These are phyloP conservation scores for Callinectes sapidus DNA, from an alignment of 2,888 invertebrate species.

Conservation along the genomic window DNA sequence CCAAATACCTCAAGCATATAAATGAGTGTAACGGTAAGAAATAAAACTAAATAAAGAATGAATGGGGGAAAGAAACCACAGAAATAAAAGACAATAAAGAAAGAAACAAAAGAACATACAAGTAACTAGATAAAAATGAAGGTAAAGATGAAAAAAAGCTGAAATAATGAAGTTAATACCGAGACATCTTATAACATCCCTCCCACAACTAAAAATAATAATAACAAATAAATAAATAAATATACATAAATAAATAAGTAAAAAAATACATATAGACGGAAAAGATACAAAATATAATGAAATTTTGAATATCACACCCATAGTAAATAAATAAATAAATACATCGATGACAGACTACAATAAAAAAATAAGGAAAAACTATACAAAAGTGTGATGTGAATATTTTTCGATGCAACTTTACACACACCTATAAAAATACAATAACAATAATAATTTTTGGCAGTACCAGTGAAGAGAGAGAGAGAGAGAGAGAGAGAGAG, in stretches of 20 bases:
- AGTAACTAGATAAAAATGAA: too few relatives aligned
- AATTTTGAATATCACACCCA: neutral
- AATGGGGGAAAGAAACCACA: too few relatives aligned
- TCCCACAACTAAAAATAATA: too few relatives aligned
- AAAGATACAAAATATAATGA: neutral
- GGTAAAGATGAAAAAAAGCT: too few relatives aligned
- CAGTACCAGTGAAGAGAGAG: neutral
- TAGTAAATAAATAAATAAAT: neutral
- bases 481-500: slow-evolving; percentile 1
- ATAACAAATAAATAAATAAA: slow-evolving; percentile 1
- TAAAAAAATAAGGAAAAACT: neutral
- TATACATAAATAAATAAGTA: neutral
- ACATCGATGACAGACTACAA: neutral
- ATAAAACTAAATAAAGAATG: too few relatives aligned
- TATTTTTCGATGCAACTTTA: too few relatives aligned
- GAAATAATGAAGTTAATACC: too few relatives aligned
- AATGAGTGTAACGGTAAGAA: too few relatives aligned
- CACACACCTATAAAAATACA: too few relatives aligned
- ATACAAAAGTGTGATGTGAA: too few relatives aligned
- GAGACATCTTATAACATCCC: too few relatives aligned
- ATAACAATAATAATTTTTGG: neutral
- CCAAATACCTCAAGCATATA: too few relatives aligned
- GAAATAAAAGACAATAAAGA: neutral
- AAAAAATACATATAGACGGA: neutral
- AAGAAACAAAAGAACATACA: neutral